phyloP scores from a whole-genome alignment of 1,140 invertebrate species.

The Drosophila trapezifrons region DNA sequence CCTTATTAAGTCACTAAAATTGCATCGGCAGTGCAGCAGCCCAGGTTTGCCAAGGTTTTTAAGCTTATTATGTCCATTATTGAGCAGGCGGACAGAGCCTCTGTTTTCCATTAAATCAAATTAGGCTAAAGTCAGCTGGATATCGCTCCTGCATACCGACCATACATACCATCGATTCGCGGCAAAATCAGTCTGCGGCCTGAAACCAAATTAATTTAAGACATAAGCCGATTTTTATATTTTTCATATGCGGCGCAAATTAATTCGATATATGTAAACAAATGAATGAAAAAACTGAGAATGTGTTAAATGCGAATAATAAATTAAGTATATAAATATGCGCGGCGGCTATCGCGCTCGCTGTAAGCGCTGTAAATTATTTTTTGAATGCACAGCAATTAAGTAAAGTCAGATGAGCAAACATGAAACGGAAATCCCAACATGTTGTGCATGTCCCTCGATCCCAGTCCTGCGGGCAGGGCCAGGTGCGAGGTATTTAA shows the following conservation, averaged over 20 bases:
- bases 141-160: not conserved
- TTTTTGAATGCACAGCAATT: slow-evolving; percentile 50
- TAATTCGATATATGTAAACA: slow-evolving; percentile 42
- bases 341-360: slow-evolving; percentile 11
- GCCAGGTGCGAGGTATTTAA: slow-evolving; percentile 26
- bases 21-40: slow-evolving; percentile 18
- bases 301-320: slow-evolving; percentile 62
- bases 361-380: slow-evolving; percentile 47
- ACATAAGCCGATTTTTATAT: slow-evolving; percentile 65
- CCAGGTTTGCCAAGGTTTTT: slow-evolving; percentile 12
- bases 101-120: slow-evolving; percentile 29
- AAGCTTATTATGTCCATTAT: slow-evolving; percentile 19
- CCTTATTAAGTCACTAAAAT: slow-evolving; percentile 64
- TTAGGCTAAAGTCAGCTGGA: slow-evolving; percentile 3
- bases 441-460: slow-evolving; percentile 47
- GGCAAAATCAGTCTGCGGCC: slow-evolving; percentile 29
- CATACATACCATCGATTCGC: slow-evolving; percentile 5
- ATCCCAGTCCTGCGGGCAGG: slow-evolving; percentile 11
- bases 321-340: slow-evolving; percentile 61
- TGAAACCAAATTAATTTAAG: slow-evolving; percentile 51
- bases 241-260: slow-evolving; percentile 52
- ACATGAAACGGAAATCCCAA: slow-evolving; percentile 54
- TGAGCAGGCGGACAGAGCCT: not conserved
- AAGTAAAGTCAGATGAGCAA: slow-evolving; percentile 55
- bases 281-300: slow-evolving; percentile 27